These are phyloP conservation scores for Hemiprocne comata DNA, from an alignment of 2,113 vertebrate species.

Conservation along the genomic window DNA sequence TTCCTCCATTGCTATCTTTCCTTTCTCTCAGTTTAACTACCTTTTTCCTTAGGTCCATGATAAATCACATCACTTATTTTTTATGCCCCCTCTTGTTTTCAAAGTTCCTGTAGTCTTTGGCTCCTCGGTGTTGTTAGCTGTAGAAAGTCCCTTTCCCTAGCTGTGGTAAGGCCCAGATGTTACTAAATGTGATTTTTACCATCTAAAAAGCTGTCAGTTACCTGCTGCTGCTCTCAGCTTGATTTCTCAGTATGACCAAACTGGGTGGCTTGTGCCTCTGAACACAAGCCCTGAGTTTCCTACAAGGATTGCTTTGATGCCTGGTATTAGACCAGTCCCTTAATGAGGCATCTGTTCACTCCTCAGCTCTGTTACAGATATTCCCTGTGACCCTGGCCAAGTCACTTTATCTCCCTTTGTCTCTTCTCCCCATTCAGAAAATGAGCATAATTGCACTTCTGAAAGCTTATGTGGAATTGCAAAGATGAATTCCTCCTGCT, in stretches of 20 bases:
- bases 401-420: background rate
- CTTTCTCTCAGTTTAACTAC: background rate
- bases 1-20: background rate
- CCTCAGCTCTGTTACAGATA: background rate
- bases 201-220: background rate
- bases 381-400: background rate
- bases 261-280: background rate
- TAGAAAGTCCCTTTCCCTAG: background rate
- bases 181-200: background rate
- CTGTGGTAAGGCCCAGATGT: background rate
- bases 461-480: background rate
- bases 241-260: background rate
- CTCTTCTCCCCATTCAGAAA: conserved; percentile 5
- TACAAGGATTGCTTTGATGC: background rate
- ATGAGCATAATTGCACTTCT: background rate
- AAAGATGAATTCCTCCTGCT: background rate
- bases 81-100: background rate
- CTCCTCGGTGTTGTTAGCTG: background rate
- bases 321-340: background rate
- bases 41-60: background rate
- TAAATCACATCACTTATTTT: background rate
- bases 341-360: background rate
- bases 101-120: background rate
- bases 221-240: background rate
- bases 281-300: background rate